Conservation (phyloP, 2,888 invertebrate species). For the Xestia xanthographa region DNA sequence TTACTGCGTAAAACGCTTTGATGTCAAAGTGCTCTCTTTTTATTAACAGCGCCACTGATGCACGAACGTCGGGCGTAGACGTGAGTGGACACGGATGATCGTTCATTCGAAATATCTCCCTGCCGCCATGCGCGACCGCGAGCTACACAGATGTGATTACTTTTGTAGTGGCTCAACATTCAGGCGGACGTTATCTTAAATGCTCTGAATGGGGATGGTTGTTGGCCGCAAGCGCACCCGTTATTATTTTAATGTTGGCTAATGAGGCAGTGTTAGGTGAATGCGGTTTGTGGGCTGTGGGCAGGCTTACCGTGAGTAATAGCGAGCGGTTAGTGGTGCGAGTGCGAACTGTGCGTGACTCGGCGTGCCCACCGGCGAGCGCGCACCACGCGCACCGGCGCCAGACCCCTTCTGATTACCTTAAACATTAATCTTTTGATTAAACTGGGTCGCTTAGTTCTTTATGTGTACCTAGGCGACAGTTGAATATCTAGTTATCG, state of each 20-base stretch:
- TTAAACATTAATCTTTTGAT: constrained; percentile 82
- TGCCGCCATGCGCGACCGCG: constrained; percentile 52
- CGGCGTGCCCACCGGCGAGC: constrained; percentile 65
- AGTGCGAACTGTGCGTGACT: constrained; percentile 80
- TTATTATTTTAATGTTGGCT: constrained; percentile 84
- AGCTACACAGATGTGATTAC: constrained; percentile 69
- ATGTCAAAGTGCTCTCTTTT: constrained; percentile 70
- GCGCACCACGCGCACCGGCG: constrained; percentile 71
- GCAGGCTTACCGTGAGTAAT: constrained; percentile 80
- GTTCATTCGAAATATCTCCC: constrained; percentile 62
- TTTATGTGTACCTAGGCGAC: constrained; percentile 74
- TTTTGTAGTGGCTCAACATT: constrained; percentile 54
- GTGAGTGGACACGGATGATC: constrained; percentile 57
- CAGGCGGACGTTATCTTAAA: constrained; percentile 64
- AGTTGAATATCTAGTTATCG: constrained; percentile 74
- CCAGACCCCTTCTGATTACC: constrained; percentile 80
- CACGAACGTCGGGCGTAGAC: constrained; percentile 55
- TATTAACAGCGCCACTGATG: constrained; percentile 56
- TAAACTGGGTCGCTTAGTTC: constrained; percentile 75
- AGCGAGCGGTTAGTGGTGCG: constrained; percentile 79
- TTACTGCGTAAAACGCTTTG: constrained; percentile 77
- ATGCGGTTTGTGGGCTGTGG: constrained; percentile 79
- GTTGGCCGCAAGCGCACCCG: constrained; percentile 73
- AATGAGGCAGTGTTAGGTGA: constrained; percentile 81
- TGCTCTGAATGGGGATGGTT: constrained; percentile 68